Evolutionary conservation across 2,797 vertebrate species (phyloP), one percentile per base, ranked within the genome.

Genomic region (Atherinosoma microstoma): DNA sequence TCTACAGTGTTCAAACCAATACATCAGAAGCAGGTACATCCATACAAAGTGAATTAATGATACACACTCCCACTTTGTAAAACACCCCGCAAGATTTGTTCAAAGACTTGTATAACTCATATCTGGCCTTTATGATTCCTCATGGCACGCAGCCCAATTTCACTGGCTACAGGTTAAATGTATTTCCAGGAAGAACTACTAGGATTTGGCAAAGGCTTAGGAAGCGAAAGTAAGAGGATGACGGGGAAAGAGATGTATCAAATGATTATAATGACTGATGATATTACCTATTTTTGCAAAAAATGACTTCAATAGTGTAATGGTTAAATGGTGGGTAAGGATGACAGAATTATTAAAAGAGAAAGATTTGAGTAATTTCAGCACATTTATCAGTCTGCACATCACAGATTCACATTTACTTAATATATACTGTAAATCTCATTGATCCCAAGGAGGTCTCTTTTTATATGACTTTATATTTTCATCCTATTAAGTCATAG

Each of bases 301-400:
- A 90, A 93, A 93, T 89, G 81, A 93, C 90, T 93, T 87, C 86
- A 90, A 86, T 87, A 86, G 84, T 83, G 82, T 87, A 93, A 91
- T 91, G 90, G 91, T 94, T 93, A 94, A 93, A 91, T 82, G 87
- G 90, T 75, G 73, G 86, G 83, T 76, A 71, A 79, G 78, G 90
- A 85, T 93, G 93, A 94, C 93, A 93, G 91, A 93, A 93, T 93
- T 94, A 94, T 94, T 94, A 94, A 92, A 94, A 93, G 89, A 91
- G 82, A 90, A 92, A 87, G 85, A 91, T 90, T 81, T 86, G 88
- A 93, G 92, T 91, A 91, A 93, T 94, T 92, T 81, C 84, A 77
- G 80, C 84, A 85, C 91, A 91, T 93, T 94, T 94, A 93, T 94
- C 92, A 86, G 87, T 89, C 86, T 89, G 85, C 86, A 86, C 89